These are phyloP conservation scores for Brachyalestes nurse DNA, from an alignment of 2,797 vertebrate species.

Conservation along the genomic window DNA sequence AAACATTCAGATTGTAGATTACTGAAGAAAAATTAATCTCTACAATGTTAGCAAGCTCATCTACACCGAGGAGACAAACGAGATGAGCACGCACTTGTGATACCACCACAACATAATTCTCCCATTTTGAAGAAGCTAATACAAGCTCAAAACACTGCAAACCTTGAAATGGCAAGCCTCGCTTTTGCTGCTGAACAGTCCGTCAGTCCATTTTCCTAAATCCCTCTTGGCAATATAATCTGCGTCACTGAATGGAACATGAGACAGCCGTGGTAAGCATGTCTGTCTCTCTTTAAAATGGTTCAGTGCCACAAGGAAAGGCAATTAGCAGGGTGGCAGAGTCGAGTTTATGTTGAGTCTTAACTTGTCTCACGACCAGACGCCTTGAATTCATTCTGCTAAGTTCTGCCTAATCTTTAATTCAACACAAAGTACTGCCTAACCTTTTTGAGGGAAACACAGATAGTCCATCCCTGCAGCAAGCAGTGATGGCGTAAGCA, in stretches of 20 bases:
- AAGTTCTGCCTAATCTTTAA: background rate
- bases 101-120: background rate
- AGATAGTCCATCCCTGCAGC: background rate
- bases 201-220: slow-evolving; percentile 26
- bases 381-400: background rate
- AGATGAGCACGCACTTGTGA: background rate
- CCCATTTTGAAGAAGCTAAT: background rate
- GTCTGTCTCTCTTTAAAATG: slow-evolving; percentile 27
- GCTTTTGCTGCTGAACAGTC: background rate
- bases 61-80: background rate
- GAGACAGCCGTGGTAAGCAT: slow-evolving; percentile 19
- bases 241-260: slow-evolving; percentile 9
- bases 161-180: background rate
- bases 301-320: slow-evolving; percentile 17
- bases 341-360: background rate
- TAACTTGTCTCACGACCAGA: slow-evolving; percentile 1
- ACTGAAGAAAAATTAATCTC: background rate
- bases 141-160: background rate
- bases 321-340: slow-evolving; percentile 6
- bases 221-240: slow-evolving; percentile 13
- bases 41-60: background rate
- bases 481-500: background rate
- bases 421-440: background rate
- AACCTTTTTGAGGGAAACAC: background rate
- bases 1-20: no score